Base-by-base conservation (phyloP, 1,140 invertebrate species). In the Pseudobourletiella spinata region DNA sequence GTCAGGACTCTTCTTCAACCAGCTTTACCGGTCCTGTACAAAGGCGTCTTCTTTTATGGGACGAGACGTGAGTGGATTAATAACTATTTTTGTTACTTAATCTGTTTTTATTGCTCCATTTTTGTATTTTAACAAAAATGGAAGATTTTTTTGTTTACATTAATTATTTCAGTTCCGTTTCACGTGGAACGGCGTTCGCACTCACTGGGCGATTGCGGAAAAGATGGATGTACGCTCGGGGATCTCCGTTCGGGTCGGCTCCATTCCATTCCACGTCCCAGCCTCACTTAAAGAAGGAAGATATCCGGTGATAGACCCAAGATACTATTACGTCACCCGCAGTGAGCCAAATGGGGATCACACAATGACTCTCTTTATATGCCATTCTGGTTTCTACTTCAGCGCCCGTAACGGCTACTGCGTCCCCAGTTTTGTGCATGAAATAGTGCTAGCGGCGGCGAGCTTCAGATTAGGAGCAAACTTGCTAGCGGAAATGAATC, bases 301-400 rank as follows among this genome's bases (percentile, higher is more conserved):
- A 39, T 68, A 54, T 51, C 44, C 67, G 0, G n/a, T 60, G 3
- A 20, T n/a, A 22, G 67, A 68, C 26, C 50, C 57, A 20, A 39
- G 63, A 6, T 68, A 60, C 35, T 68, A 68, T 35, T 68, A 68
- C 57, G 52, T 61, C n/a, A 50, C 57, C 1, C 3, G 11, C 29
- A n/a, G 28, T 15, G 29, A 6, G 22, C 44, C 42, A 28, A 18
- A 65, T 26, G 46, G 28, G 4, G 44, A 43, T 42, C 11, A 22
- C 28, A 35, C 51, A 55, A 42, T 1, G 16, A 0, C 28, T 62
- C 35, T 68, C 15, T 68, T 57, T 44, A 61, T 68, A 22, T 68
- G 67, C 29, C 67, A 68, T 25, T 68, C 67, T 15, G 67, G 67
- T 15, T 68, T 68, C 42, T 63, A 44, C 35, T 68, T 63, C 58